These are phyloP conservation scores for Sigmodon hispidus DNA, from an alignment of 2,113 vertebrate genomes.

Conservation along the genomic window DNA sequence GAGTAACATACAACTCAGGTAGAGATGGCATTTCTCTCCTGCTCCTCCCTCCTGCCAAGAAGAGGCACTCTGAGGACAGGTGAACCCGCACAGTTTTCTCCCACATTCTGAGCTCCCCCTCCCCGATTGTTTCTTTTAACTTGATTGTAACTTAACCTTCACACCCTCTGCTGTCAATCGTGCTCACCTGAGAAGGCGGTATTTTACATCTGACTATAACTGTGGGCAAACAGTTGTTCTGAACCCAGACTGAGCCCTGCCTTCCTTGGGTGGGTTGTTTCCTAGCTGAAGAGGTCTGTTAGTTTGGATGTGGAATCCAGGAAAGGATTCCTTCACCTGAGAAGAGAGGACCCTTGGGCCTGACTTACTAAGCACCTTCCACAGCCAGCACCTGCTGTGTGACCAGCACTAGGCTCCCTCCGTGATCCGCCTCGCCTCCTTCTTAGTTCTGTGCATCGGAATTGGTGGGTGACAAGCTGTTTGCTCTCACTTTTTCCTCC, in stretches of 20 bases:
- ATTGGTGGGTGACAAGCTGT: conserved; percentile 69
- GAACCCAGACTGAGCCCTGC: neutral
- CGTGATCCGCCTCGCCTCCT: neutral
- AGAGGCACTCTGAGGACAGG: neutral
- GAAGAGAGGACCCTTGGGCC: neutral
- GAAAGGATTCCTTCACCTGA: conserved; percentile 58
- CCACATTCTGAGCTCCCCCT: neutral
- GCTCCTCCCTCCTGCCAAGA: neutral
- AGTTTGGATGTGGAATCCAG: neutral
- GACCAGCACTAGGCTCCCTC: neutral
- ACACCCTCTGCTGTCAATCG: conserved; percentile 14
- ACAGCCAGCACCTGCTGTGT: neutral
- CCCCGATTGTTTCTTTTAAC: conserved; percentile 32
- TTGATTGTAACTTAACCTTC: conserved; percentile 55
- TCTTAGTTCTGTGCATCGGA: conserved; percentile 71
- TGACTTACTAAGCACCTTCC: conserved; percentile 9
- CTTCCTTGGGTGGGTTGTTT: neutral
- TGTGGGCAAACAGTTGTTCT: conserved; percentile 65
- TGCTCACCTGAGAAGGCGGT: conserved; percentile 64
- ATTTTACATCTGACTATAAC: conserved; percentile 69
- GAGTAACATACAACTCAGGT: neutral
- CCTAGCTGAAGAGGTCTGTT: neutral
- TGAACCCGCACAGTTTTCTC: neutral
- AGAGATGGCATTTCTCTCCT: neutral
- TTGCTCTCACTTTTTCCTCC: conserved; percentile 37